These are phyloP conservation scores for Schizopygopsis malacanthus DNA, from an alignment of 2,797 vertebrate species.

Conservation along the genomic window DNA sequence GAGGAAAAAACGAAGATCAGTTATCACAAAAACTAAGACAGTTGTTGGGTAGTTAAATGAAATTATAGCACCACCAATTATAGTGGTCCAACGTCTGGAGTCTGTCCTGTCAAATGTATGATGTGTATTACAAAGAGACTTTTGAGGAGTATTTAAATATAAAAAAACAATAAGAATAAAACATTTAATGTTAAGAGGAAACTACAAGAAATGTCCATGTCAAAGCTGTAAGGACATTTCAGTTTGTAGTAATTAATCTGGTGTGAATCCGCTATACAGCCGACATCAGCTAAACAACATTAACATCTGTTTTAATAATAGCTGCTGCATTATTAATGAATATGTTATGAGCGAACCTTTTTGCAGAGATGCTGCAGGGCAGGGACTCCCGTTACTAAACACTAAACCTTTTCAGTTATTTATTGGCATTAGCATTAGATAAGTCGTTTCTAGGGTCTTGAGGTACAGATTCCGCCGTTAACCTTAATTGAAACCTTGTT, in stretches of 20 bases:
- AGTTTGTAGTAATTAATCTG: slow-evolving; percentile 11
- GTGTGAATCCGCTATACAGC: background rate
- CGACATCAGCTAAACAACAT: background rate
- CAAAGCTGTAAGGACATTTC: background rate
- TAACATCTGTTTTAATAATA: slow-evolving; percentile 12
- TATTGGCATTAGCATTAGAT: background rate
- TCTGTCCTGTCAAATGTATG: background rate
- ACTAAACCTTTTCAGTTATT: background rate
- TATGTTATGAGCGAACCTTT: background rate
- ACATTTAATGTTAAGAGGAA: background rate
- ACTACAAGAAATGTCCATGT: background rate
- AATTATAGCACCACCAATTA: slow-evolving; percentile 2
- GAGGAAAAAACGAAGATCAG: background rate
- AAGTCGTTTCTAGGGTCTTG: background rate
- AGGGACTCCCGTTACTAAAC: background rate
- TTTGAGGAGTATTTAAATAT: background rate
- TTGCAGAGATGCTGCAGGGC: background rate
- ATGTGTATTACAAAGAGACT: background rate
- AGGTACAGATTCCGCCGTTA: background rate
- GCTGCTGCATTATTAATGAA: slow-evolving; percentile 4
- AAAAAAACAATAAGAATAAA: too few species aligned
- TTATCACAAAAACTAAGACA: background rate
- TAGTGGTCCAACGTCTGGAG: background rate
- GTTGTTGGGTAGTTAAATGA: background rate
- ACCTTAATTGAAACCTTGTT: background rate